Percentiles rank a stretch among this genome's conserved stretches.
These are phyloP conservation scores for Seira ritae DNA, from an alignment of 2,888 invertebrate species.

Conservation along the genomic window DNA sequence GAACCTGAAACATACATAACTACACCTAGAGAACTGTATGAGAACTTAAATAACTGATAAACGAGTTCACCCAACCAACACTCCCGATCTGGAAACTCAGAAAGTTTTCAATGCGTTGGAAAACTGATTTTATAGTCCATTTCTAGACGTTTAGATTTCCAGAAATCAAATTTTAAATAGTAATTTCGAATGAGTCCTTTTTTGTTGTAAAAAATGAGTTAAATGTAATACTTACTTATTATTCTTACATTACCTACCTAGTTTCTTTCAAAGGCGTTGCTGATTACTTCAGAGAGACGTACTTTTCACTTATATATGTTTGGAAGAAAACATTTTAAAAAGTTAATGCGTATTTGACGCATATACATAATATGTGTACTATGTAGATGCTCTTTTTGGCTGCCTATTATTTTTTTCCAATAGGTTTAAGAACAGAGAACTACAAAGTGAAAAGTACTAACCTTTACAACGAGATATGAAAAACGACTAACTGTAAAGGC, in stretches of 20 bases:
- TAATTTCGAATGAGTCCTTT: neutral
- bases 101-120: conserved; percentile 31
- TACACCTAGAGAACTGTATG: conserved; percentile 56
- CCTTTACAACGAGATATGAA: conserved; percentile 51
- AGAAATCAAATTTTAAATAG: neutral
- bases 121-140: neutral
- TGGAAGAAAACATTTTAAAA: neutral
- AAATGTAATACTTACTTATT: neutral
- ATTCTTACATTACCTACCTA: neutral
- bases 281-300: conserved; percentile 9
- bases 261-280: neutral
- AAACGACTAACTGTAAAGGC: conserved; percentile 49
- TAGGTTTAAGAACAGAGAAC: conserved; percentile 15
- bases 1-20: conserved; percentile 61
- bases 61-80: conserved; percentile 49
- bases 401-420: neutral
- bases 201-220: neutral
- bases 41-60: conserved; percentile 48
- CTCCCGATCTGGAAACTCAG: conserved; percentile 12
- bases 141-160: neutral
- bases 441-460: conserved; percentile 27
- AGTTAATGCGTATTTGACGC: neutral
- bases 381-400: conserved; percentile 37
- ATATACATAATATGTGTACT: neutral
- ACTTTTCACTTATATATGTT: conserved; percentile 44